Base-by-base conservation (phyloP, 2,113 vertebrate species). In the Haliaeetus leucogaster region DNA sequence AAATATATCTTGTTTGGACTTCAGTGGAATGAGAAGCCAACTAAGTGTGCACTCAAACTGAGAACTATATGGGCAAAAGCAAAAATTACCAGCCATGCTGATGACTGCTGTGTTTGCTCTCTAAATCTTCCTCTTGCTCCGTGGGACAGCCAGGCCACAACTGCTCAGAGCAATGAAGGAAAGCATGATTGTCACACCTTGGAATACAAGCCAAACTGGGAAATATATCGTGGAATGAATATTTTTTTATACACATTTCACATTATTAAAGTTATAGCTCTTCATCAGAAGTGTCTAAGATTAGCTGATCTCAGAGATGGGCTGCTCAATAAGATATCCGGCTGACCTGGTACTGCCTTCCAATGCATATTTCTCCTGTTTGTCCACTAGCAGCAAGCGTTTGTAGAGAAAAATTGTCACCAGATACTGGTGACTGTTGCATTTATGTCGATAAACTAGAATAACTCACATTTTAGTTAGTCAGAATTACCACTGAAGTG, bases 271-370 rank as follows among this genome's bases (percentile, higher is more conserved):
- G 16, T 52, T 74, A 52, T 6, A 74, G 16, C 4, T 47, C 9
- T 62, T 91, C 66, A 29, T 63, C 29, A n/a, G 48, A 80, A 73
- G 7, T 4, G 3, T 26, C 48, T 59, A 15, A 66, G 36, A 27
- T 11, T 11, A 52, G 50, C 26, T 77, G 18, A 56, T 73, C 23
- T 84, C 20, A 48, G 42, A 78, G n/a, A 32, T 30, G 10, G 48
- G 4, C 9, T 67, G 8, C 48, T 90, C 38, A 67, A 1, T 21
- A 53, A 59, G 23, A 34, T 20, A 21, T 21, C 11, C 0, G 0
- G 11, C 29, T 36, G 16, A 68, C 9, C 12, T 65, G 9, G 9
- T 62, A 13, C 13, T 74, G 34, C 45, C 32, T 82, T 74, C 50
- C 45, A 66, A 34, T 10, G 32, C 15, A 13, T 22, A 30, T 38